These are phyloP conservation scores for Phainopepla nitens DNA, from an alignment of 2,113 vertebrate genomes.

Conservation along the genomic window DNA sequence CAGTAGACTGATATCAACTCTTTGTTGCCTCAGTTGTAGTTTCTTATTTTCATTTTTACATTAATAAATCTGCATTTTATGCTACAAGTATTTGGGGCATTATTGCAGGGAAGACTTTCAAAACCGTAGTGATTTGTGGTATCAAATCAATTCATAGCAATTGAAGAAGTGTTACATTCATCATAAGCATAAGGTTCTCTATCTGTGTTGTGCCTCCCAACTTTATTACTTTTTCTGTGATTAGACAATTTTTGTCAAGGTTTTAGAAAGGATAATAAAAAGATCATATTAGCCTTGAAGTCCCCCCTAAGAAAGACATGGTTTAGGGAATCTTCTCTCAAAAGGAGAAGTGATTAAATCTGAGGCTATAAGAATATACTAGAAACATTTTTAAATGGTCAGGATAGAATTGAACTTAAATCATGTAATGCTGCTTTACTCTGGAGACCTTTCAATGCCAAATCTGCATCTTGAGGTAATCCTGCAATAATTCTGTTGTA, in stretches of 20 bases:
- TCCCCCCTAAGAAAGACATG: background rate
- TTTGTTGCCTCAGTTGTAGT: background rate
- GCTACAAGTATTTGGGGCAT: background rate
- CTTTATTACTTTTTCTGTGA: background rate
- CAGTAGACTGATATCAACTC: background rate
- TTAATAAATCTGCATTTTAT: background rate
- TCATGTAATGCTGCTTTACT: background rate
- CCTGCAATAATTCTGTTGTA: constrained; percentile 6
- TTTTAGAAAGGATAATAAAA: background rate
- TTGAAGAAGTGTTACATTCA: background rate
- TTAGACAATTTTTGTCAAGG: background rate
- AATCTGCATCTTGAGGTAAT: background rate
- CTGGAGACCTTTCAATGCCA: background rate
- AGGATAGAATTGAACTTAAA: background rate
- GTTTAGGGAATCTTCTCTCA: background rate
- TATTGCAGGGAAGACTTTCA: background rate
- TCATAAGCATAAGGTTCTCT: background rate
- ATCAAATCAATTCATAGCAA: background rate
- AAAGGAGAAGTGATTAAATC: background rate
- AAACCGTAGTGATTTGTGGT: background rate
- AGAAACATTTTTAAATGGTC: background rate
- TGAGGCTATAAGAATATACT: background rate
- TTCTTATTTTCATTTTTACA: background rate
- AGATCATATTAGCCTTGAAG: background rate
- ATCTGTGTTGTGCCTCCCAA: background rate